phyloP scores from a whole-genome alignment of 2,888 invertebrate species.

The Calameuta pallipes region DNA sequence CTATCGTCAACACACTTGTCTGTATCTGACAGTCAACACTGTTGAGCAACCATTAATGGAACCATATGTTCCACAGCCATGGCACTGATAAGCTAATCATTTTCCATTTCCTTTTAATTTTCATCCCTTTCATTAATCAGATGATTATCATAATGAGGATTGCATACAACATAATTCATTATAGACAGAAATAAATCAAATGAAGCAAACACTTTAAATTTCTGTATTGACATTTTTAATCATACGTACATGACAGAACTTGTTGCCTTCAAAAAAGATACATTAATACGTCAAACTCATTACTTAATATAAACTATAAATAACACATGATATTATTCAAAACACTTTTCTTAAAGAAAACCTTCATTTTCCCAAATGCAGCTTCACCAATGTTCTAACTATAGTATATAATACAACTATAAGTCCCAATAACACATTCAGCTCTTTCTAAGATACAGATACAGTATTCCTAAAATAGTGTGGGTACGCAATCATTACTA shows the following conservation, averaged over 20 bases:
- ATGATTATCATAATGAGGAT: not conserved
- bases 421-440: not conserved
- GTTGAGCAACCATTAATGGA: not conserved
- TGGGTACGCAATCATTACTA: not conserved
- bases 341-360: not conserved
- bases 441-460: not conserved
- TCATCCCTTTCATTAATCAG: not conserved
- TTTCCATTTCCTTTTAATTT: not conserved
- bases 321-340: not conserved
- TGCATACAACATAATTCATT: not conserved
- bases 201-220: not conserved
- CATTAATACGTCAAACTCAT: not conserved
- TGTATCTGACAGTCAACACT: not conserved
- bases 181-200: not conserved
- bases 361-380: not conserved
- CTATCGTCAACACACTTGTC: not conserved
- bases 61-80: not conserved
- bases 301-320: not conserved
- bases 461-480: not conserved
- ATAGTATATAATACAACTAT: not conserved
- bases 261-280: not conserved
- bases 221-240: not conserved
- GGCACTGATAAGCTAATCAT: not conserved
- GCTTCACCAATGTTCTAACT: not conserved
- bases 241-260: not conserved